phyloP scores from a whole-genome alignment of 2,888 invertebrate genomes.

The Troides aeacus region DNA sequence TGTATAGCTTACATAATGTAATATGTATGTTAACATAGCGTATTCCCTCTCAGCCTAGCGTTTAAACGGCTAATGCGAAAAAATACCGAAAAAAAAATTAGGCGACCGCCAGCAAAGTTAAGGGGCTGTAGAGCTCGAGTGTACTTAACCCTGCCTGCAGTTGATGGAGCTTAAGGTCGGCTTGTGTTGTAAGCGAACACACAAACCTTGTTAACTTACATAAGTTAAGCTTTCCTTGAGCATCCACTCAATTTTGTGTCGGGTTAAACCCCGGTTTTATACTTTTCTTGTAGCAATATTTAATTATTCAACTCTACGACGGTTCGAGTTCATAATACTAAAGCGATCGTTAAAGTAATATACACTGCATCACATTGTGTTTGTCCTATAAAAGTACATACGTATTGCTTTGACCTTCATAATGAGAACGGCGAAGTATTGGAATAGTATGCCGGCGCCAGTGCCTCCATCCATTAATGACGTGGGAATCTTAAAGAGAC shows the following conservation, averaged over 20 bases:
- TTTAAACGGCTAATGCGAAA: conserved; percentile 9
- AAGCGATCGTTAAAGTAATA: no score
- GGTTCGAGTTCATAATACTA: no score
- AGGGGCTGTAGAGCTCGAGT: conserved; percentile 18
- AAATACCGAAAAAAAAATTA: conserved; percentile 7
- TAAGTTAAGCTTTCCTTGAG: conserved; percentile 16
- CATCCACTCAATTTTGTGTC: conserved; percentile 10
- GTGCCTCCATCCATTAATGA: no score
- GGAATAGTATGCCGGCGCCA: no score
- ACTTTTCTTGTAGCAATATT: neutral
- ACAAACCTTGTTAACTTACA: conserved; percentile 19
- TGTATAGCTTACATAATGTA: neutral
- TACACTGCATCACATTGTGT: no score
- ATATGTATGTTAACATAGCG: neutral
- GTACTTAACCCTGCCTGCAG: conserved; percentile 27
- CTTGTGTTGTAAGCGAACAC: conserved; percentile 5
- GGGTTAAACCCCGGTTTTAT: neutral
- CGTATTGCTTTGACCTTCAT: no score
- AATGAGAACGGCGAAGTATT: no score
- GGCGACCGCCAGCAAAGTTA: conserved; percentile 19
- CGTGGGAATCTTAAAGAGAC: no score
- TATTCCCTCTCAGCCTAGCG: neutral
- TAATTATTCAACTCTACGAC: neutral
- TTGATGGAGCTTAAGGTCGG: conserved; percentile 13
- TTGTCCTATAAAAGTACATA: no score